These are phyloP conservation scores for Daptonema setosum DNA, from an alignment of 2,888 invertebrate genomes.

Conservation along the genomic window DNA sequence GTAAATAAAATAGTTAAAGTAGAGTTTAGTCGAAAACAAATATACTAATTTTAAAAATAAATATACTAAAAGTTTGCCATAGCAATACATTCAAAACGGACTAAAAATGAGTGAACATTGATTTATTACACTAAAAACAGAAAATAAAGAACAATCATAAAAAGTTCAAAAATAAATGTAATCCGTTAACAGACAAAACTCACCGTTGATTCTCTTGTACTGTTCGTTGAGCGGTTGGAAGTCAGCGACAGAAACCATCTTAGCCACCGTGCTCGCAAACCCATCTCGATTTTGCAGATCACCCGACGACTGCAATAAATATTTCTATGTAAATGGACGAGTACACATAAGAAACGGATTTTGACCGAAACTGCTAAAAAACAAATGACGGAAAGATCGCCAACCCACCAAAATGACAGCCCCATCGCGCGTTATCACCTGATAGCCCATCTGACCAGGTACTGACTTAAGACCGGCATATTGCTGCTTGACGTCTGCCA, in stretches of 20 bases:
- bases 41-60: no score
- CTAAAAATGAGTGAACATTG: no score
- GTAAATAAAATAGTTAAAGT: no score
- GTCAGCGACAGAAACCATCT: neutral
- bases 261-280: neutral
- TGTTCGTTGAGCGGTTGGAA: neutral
- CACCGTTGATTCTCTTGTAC: neutral
- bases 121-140: no score
- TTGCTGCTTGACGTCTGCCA: no score
- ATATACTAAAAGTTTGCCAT: no score
- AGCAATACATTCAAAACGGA: no score
- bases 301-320: conserved; percentile 7
- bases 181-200: neutral
- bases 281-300: conserved; percentile 8
- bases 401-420: conserved; percentile 11
- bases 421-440: conserved; percentile 11
- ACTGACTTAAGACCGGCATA: conserved; percentile 3
- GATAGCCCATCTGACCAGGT: conserved; percentile 10
- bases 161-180: neutral
- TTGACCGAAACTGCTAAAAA: no score
- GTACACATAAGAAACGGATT: no score
- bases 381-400: no score
- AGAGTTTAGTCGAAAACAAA: no score
- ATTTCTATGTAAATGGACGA: neutral
- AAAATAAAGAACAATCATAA: no score